Evolutionary conservation across 2,888 invertebrate genomes (phyloP).

Genomic region (Sphaerophoria rueppellii): DNA sequence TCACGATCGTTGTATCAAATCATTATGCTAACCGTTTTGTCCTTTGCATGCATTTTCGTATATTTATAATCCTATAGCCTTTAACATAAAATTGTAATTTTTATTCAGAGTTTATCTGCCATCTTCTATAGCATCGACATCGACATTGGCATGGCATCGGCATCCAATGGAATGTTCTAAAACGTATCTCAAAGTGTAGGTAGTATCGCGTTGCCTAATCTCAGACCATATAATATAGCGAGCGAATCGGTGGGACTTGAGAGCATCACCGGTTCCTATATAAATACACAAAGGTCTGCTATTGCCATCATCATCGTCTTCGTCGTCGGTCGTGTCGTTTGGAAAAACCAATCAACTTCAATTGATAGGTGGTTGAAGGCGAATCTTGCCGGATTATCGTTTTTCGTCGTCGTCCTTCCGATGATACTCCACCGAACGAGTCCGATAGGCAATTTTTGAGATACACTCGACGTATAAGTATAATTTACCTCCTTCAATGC

Average conservation of each 20-base stretch:
- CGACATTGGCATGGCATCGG: not conserved
- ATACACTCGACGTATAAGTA: constrained; percentile 58
- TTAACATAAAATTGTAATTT: constrained; percentile 72
- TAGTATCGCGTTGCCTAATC: constrained; percentile 48
- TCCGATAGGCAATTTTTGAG: constrained; percentile 63
- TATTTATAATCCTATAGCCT: constrained; percentile 48
- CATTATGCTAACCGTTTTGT: constrained; percentile 68
- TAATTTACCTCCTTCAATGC: constrained; percentile 73
- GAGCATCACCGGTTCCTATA: constrained; percentile 24
- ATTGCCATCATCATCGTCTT: not conserved
- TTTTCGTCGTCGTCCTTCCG: constrained; percentile 24
- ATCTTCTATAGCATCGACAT: constrained; percentile 32
- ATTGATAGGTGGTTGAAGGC: constrained; percentile 70
- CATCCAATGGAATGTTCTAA: constrained; percentile 47
- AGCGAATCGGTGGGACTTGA: not conserved
- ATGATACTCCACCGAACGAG: constrained; percentile 18
- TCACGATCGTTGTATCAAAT: constrained; percentile 73
- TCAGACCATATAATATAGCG: constrained; percentile 29
- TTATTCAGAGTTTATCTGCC: constrained; percentile 71
- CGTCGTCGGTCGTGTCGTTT: not conserved
- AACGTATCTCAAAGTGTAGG: not conserved
- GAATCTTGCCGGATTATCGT: constrained; percentile 57
- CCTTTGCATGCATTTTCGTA: constrained; percentile 60
- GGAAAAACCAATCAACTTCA: constrained; percentile 72
- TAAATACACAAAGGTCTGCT: constrained; percentile 33